phyloP scores from a whole-genome alignment of 2,797 vertebrate genomes.

The Enteromius radiatus region DNA sequence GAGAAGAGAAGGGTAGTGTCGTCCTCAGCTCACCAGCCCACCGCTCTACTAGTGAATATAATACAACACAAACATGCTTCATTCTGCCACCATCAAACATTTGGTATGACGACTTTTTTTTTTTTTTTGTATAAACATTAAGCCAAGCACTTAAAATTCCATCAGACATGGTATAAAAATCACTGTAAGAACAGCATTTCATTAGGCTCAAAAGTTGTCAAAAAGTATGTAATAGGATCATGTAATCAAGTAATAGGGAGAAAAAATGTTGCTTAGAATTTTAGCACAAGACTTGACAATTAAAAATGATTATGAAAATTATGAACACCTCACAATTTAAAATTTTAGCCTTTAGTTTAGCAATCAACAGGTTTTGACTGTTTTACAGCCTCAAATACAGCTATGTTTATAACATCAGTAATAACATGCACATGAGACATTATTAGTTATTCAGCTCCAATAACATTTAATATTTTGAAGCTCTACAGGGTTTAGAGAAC shows the following conservation, averaged over 20 bases:
- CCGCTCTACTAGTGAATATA: not conserved
- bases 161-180: not conserved
- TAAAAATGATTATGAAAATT: not conserved
- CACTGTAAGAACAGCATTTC: not conserved
- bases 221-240: not conserved
- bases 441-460: not conserved
- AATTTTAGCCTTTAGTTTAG: not conserved
- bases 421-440: no score
- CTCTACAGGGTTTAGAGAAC: not conserved
- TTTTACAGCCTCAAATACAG: not conserved
- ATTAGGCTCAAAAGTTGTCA: no score
- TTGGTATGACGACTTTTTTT: not conserved
- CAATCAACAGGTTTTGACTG: not conserved
- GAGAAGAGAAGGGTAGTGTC: not conserved
- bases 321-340: not conserved
- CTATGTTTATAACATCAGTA: not conserved
- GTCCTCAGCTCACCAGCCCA: conserved; percentile 22
- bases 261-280: not conserved
- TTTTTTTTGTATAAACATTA: not conserved
- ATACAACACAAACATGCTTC: not conserved
- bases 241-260: not conserved
- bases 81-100: not conserved
- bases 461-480: not conserved
- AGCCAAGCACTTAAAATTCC: not conserved
- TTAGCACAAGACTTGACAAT: not conserved